Evolutionary conservation across 2,888 invertebrate species (phyloP).

Genomic region (Ectropis crepuscularia): DNA sequence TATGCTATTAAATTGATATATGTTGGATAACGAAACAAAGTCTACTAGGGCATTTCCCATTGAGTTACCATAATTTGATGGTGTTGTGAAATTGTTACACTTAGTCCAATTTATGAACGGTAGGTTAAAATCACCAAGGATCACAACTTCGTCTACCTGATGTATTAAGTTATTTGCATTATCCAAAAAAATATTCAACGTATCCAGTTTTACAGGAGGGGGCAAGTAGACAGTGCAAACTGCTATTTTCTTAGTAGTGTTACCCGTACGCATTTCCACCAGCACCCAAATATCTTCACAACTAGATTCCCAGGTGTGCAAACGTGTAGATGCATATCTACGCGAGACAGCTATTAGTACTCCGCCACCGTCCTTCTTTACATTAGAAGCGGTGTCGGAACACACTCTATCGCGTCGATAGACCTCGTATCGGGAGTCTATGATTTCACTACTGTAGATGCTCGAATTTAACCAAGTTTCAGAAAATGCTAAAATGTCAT

Average conservation of each 20-base stretch:
- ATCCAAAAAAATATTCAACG: constrained; percentile 3
- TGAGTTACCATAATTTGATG: neutral
- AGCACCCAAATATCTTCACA: constrained; percentile 6
- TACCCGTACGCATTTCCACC: neutral
- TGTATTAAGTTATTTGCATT: constrained; percentile 3
- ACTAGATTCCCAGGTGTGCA: constrained; percentile 3
- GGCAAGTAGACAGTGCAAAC: constrained; percentile 3
- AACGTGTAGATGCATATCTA: neutral
- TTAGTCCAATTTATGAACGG: constrained; percentile 1
- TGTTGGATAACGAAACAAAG: constrained; percentile 1
- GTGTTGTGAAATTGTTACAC: constrained; percentile 1
- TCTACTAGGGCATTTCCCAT: constrained; percentile 7
- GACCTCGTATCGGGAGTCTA: constrained; percentile 3
- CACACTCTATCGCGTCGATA: constrained; percentile 3
- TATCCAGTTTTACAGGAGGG: neutral
- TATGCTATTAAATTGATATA: neutral
- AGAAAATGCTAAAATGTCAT: constrained; percentile 3
- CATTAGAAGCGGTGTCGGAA: neutral
- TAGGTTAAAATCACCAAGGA: constrained; percentile 4
- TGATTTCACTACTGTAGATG: neutral
- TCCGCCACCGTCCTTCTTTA: constrained; percentile 1
- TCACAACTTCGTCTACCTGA: neutral
- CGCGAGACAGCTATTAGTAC: constrained; percentile 3
- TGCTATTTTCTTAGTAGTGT: constrained; percentile 1
- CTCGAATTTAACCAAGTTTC: constrained; percentile 4